Evolutionary conservation across 92 coral and sea anemone species (phyloP), one percentile per base, ranked within the genome.

Genomic region (Palythoa caribaeorum): DNA sequence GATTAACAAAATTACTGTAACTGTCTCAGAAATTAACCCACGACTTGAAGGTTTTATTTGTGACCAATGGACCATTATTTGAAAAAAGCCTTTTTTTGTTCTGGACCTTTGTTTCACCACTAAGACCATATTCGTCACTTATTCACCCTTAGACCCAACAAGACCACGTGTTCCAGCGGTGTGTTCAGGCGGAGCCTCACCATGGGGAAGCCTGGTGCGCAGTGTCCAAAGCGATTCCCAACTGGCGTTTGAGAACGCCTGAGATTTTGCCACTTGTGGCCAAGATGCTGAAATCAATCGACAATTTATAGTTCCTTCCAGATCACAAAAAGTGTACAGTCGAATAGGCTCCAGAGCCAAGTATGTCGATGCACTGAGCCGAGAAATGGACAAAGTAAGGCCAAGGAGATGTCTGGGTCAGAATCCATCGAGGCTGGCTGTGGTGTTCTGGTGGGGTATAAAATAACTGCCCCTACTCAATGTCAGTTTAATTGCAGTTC

Each of bases 201-300:
- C 99, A 96, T 65, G 99, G 99, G 21, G 99, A 96, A 81, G 88
- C 79, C 89, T 96, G 99, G 99, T 96, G 98, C 90, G 95, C 98
- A 50, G 94, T 91, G 21, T 96, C 99, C 84, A 96, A 96, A 80
- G 96, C 99, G 19, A 94, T 88, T 55, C 95, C 98, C 21, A 95
- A 96, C 87, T 96, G 99, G 99, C 88, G 99, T n/a, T 92, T 93
- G 37, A 94, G 95, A 62, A 94, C 99, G 6, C 94, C 92, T 77
- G 99, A 96, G 66, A 92, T 96, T 66, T 78, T 94, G 3, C 95
- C 92, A 0, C 84, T 87, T 10, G 99, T 94, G 9, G 96, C 98
- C 16, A 96, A 93, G 90, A 88, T 92, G 9, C 72, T 96, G 60
- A 93, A 91, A 88, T 90, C 99, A 17, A 92, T 93, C 77, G 98